These are phyloP conservation scores for Sciurus carolinensis DNA, from an alignment of 2,797 vertebrate species.

Conservation along the genomic window DNA sequence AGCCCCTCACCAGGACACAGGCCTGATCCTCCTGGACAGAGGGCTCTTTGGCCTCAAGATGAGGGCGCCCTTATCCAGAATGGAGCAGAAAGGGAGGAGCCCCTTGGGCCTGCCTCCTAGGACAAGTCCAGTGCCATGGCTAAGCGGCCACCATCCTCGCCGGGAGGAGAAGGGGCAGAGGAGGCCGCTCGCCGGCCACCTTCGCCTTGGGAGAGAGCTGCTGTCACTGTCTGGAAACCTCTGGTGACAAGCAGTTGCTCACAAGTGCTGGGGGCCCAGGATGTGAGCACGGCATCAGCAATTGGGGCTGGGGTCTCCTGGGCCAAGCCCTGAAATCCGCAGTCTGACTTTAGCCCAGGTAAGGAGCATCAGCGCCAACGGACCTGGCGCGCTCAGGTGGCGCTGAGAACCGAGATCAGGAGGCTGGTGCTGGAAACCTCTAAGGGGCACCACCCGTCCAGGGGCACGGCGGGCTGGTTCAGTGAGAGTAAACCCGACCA, in stretches of 20 bases:
- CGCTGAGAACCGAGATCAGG: neutral
- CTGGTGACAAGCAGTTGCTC: neutral
- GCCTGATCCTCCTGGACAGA: neutral
- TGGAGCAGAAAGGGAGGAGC: constrained; percentile 57
- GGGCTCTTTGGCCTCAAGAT: neutral
- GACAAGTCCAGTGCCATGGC: neutral
- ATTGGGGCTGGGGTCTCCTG: neutral
- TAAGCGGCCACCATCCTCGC: neutral
- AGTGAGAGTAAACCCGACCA: neutral
- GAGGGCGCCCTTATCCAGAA: neutral
- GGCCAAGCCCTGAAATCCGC: neutral
- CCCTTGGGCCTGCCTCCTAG: neutral
- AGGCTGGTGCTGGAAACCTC: neutral
- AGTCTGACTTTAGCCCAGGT: neutral
- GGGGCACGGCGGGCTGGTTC: neutral
- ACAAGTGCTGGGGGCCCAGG: neutral
- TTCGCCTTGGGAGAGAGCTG: neutral
- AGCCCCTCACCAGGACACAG: neutral
- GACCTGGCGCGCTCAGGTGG: neutral
- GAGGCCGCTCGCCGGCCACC: neutral
- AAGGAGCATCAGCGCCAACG: too few relatives aligned
- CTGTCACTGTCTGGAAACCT: neutral
- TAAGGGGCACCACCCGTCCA: neutral
- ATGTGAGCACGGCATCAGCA: neutral
- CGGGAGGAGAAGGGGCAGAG: neutral